Conservation (phyloP, 1,140 invertebrate species). For the Cydia amplana region DNA sequence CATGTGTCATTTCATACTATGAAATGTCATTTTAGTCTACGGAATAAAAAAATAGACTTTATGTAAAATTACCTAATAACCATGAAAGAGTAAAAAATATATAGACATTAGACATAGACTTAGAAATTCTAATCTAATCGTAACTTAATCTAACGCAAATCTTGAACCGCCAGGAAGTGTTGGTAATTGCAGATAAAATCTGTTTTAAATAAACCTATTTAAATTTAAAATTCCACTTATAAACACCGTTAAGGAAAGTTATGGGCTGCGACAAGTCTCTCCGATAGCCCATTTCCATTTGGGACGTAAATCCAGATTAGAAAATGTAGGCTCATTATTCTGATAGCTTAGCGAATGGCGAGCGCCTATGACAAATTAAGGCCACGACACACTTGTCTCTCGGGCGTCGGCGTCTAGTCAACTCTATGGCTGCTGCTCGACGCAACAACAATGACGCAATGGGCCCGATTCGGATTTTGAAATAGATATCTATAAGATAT, state of each 20-base stretch:
- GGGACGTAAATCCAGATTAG: constrained; percentile 18
- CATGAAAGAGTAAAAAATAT: too few relatives aligned
- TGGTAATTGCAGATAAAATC: constrained; percentile 13
- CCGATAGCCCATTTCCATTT: constrained; percentile 12
- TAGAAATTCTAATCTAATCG: neutral
- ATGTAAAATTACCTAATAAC: too few relatives aligned
- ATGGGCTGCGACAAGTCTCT: constrained; percentile 12
- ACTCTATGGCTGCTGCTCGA: too few relatives aligned
- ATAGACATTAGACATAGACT: too few relatives aligned
- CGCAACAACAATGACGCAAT: too few relatives aligned
- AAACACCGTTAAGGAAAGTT: constrained; percentile 14
- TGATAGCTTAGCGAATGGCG: neutral
- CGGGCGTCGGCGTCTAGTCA: too few relatives aligned
- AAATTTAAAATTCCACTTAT: constrained; percentile 17
- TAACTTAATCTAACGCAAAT: neutral
- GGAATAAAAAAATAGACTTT: too few relatives aligned
- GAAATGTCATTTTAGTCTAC: too few relatives aligned
- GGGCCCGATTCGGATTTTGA: too few relatives aligned
- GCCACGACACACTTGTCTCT: too few relatives aligned
- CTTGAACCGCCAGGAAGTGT: neutral
- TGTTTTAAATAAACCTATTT: constrained; percentile 18
- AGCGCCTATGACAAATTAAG: neutral
- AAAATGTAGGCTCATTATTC: neutral
- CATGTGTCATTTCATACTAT: too few relatives aligned
- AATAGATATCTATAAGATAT: too few relatives aligned